Base-by-base conservation (phyloP, 2,113 vertebrate species). In the Sinocyclocheilus anophthalmus region DNA sequence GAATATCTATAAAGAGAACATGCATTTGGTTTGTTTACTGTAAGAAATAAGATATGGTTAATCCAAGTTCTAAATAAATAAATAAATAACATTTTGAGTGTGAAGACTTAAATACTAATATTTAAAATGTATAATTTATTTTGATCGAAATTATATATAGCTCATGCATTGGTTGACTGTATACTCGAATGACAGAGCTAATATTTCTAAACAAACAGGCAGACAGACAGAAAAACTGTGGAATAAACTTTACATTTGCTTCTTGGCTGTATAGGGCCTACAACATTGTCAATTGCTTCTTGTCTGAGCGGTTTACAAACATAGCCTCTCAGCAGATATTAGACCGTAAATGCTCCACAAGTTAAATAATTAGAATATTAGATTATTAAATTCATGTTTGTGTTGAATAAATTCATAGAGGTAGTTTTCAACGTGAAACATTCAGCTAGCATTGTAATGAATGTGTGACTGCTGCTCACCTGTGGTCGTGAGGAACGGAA, bases 401-500 rank as follows among this genome's bases (percentile, higher is more conserved):
- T 37, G 16, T 70, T 20, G 1, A 37, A 37, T 37, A 37, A 20
- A 1, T 8, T 33, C 65, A 76, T 1, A 24, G 45, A 1, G 11
- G n/a, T 14, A 24, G 39, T 14, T 48, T 48, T 50, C 0, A 10
- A 48, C 24, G 12, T 24, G 11, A 26, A 7, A 6, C 73, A 48
- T 50, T n/a, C 5, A 76, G 12, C 30, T 33, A 26, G 26, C 45
- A 10, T 10, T 18, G 26, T 76, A 26, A 76, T 26, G 26, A 16
- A 33, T 11, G 1, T 20, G 3, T 33, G 48, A 55, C 24, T 42
- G n/a, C 48, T 39, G 16, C 76, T 93, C 91, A 96, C 96, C 96
- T 13, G 95, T 94, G 48, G 95, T 96, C 50, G 94, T 95, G 88
- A 96, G 93, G 55, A 94, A 92, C 75, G 93, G 93, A 48, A 92